Conservation (phyloP, 2,797 vertebrate species). For the Pipistrellus pygmaeus region DNA sequence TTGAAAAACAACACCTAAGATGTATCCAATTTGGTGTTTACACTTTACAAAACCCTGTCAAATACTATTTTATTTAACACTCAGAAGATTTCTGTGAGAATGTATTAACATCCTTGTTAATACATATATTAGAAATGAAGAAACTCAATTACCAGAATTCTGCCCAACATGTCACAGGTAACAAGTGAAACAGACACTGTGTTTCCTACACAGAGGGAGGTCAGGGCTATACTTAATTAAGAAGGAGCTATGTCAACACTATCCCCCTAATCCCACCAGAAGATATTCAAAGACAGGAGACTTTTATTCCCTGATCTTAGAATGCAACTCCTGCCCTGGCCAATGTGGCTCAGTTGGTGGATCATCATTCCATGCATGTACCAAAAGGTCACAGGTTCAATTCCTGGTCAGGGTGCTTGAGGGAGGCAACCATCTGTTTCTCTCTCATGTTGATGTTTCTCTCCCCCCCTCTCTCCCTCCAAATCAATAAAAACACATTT, state of each 20-base stretch:
- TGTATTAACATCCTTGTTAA: neutral
- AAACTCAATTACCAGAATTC: slow-evolving; percentile 10
- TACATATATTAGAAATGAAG: neutral
- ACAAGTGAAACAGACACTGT: neutral
- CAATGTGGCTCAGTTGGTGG: too few species aligned
- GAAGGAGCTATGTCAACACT: slow-evolving; percentile 9
- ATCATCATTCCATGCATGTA: too few species aligned
- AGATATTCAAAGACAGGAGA: neutral
- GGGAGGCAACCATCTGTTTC: too few species aligned
- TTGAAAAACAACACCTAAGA: slow-evolving; percentile 19
- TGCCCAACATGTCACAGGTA: neutral
- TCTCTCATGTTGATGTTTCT: too few species aligned
- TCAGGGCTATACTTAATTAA: slow-evolving; percentile 37
- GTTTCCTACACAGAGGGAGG: neutral
- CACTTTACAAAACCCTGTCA: slow-evolving; percentile 25
- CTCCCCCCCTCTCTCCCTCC: too few species aligned
- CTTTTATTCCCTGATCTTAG: neutral
- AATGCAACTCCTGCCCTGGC: neutral
- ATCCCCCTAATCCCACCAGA: neutral
- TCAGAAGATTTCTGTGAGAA: slow-evolving; percentile 36
- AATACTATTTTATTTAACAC: neutral
- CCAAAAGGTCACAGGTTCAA: too few species aligned
- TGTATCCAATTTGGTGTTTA: neutral
- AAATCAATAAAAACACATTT: too few species aligned
- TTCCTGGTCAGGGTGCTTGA: too few species aligned